Evolutionary conservation across 2,113 vertebrate species (phyloP), one percentile per base, ranked within the genome.

Genomic region (Alligator mississippiensis): DNA sequence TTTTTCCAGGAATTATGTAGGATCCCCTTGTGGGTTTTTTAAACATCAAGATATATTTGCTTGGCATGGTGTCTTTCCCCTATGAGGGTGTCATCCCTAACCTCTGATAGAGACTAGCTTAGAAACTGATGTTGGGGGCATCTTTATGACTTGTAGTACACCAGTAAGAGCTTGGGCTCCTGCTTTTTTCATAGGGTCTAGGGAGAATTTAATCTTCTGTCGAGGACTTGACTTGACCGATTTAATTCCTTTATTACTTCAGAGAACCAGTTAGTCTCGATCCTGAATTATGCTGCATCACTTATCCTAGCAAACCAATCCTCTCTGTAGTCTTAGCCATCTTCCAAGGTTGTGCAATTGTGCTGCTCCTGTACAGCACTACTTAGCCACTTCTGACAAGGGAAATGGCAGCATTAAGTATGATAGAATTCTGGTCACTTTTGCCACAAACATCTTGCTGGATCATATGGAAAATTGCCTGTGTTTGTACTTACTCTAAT

Each of bases 241-340:
- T 80, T 19, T 18, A 25, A 2, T 76, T 15, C 1, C 63, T 6
- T 30, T 72, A 75, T 77, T 76, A 74, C 2, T 74, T 12, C 62
- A 81, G 70, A 12, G 61, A 74, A 54, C 15, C 3, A 9, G 62
- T 28, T 55, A 18, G 18, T 9, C 34, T 11, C n/a, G 57, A 15
- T 72, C 60, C 64, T 47, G 4, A 54, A 3, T 22, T 22, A 11
- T 38, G 24, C 22, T 14, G 30, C 38, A 0, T 47, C 63, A 0
- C 21, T 47, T 82, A 66, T 68, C 30, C 85, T 57, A 0, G 1
- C 15, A 15, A 74, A 38, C 61, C 74, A 16, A 14, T 27, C 0
- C 5, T 27, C 34, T 57, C 10, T 27, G 34, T 11, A 18, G 70
- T 17, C 55, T 9, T 28, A 61, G 22, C 30, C 18, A 68, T 68